phyloP scores from a whole-genome alignment of 2,113 vertebrate species.

The Microcebus lehilahytsara region DNA sequence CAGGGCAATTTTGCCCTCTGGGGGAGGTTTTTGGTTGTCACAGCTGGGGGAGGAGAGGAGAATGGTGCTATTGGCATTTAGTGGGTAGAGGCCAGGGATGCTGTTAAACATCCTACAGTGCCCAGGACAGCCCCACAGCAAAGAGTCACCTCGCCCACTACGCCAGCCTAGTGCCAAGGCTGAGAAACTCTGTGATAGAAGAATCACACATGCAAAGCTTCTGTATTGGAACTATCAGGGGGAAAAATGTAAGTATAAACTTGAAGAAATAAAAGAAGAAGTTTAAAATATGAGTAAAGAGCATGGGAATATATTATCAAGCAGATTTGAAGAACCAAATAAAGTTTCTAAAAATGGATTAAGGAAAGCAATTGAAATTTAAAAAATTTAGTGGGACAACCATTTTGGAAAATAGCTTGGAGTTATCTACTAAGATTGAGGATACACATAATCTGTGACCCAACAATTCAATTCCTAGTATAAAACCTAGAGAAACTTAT shows the following conservation, averaged over 20 bases:
- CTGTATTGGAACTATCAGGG: background rate
- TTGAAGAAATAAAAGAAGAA: background rate
- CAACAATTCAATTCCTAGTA: background rate
- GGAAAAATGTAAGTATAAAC: background rate
- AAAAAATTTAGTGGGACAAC: background rate
- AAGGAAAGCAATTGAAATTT: background rate
- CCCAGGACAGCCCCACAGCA: background rate
- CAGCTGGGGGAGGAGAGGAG: background rate
- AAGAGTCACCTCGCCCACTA: background rate
- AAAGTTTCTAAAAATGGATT: background rate
- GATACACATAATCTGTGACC: background rate
- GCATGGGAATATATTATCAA: background rate
- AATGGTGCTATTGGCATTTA: background rate
- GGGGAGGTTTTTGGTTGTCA: background rate
- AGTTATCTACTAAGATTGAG: background rate
- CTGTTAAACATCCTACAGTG: background rate
- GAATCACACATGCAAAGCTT: background rate
- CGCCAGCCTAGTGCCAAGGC: background rate
- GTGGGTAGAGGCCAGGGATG: background rate
- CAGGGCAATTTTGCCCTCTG: background rate
- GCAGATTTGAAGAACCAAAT: background rate
- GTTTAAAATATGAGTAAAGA: background rate
- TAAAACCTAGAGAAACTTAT: background rate
- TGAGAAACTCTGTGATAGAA: background rate
- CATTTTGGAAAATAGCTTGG: background rate